Evolutionary conservation across 2,888 invertebrate genomes (phyloP).

Genomic region (Temnothorax unifasciatus): DNA sequence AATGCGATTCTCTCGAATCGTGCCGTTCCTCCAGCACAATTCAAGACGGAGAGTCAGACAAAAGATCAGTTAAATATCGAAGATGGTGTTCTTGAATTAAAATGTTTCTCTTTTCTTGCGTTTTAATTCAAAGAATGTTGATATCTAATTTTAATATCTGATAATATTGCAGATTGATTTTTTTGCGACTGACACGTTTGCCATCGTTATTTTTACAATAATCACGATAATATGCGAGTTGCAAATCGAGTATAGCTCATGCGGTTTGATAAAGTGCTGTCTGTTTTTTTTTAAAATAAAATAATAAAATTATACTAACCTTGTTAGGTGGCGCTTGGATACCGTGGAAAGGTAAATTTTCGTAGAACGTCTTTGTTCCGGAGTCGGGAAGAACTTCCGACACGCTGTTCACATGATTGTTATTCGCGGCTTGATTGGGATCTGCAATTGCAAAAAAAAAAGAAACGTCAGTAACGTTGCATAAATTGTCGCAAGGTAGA

Average conservation of each 20-base stretch:
- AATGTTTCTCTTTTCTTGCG: not conserved
- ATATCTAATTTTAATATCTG: not conserved
- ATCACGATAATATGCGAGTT: slow-evolving; percentile 26
- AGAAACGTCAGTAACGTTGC: not conserved
- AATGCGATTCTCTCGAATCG: not conserved
- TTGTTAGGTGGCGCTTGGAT: slow-evolving; percentile 97
- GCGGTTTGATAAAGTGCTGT: slow-evolving; percentile 22
- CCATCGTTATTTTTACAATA: slow-evolving; percentile 12
- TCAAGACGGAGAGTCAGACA: not conserved
- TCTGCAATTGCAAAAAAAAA: slow-evolving; percentile 78
- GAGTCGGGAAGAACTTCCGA: slow-evolving; percentile 93
- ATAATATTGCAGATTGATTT: not conserved
- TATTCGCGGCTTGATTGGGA: slow-evolving; percentile 84
- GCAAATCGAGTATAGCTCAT: slow-evolving; percentile 42
- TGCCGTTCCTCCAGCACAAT: not conserved
- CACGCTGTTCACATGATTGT: slow-evolving; percentile 85
- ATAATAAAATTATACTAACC: slow-evolving; percentile 88
- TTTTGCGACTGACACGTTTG: slow-evolving; percentile 31
- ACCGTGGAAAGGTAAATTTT: slow-evolving; percentile 98
- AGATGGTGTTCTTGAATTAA: not conserved
- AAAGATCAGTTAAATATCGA: not conserved
- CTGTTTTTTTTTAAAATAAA: not conserved
- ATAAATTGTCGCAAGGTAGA: slow-evolving; percentile 8
- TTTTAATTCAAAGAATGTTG: slow-evolving; percentile 6
- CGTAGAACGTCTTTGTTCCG: slow-evolving; percentile 94